Base-by-base conservation (phyloP, 2,888 invertebrate genomes). In the Poecilus cupreus region DNA sequence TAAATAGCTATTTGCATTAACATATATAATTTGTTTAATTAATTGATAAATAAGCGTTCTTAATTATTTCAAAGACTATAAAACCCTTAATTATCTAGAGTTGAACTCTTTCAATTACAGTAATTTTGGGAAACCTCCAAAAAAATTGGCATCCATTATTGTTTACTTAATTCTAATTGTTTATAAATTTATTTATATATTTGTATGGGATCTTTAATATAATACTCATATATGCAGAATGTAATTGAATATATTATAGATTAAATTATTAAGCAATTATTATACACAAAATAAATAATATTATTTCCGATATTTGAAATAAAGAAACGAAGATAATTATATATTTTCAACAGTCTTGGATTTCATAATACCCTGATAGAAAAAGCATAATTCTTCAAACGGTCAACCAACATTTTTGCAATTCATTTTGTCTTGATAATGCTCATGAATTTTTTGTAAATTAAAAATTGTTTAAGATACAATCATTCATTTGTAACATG, bases 1-100 rank as follows among this genome's bases (percentile, higher is more conserved):
- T 78, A 78, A 78, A 78, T 68, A 78, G 46, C 64, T 64, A 64
- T 78, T 78, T 78, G 26, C 68, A 78, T 78, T 78, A 78, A 78
- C 78, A 78, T 78, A 64, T 32, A 26, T 60, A 37, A 32, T 24
- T 32, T 60, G 32, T 54, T 60, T 60, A 60, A 24, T 13, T 24
- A 24, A 2, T 60, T 60, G 60, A 6, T 4, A 6, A 13, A 60
- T 2, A 20, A 24, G 24, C 5, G 2, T 3, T 60, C 6, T 13
- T 24, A n/a, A 18, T 54, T 54, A 54, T 13, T 54, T 32, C 8
- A 8, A 32, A 3, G 32, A 8, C 32, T 32, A 6, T 32, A 32
- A 26, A 32, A 8, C 32, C 5, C 8, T 32, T 32, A 32, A 32
- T 32, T 32, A 32, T 32, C 1, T 32, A 1, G n/a, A n/a, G n/a